Base-by-base conservation (phyloP, 2,797 vertebrate species). In the Enteromius paludinosus region DNA sequence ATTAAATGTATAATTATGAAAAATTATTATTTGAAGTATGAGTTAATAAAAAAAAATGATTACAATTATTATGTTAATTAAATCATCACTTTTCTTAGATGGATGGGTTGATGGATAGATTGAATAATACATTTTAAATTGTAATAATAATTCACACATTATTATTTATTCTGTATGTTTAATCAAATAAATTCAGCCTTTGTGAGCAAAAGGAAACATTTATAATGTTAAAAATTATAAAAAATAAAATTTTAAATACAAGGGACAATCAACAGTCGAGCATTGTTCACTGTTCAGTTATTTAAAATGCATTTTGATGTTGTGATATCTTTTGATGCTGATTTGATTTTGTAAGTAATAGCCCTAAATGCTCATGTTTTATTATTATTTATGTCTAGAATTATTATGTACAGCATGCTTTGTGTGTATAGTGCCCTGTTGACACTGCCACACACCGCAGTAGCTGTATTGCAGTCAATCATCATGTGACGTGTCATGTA, bases 401-500 rank as follows among this genome's bases (percentile, higher is more conserved):
- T 59, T 17, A 43, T 43, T 30, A 3, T 75, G 54, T 43, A 11
- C 23, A 43, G 61, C 35, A 76, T 28, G 35, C 3, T 30, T 76
- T 28, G 23, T 20, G 73, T 76, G 25, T 18, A 43, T 9, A 28
- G 23, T 28, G 30, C 23, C 23, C 47, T 59, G 25, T 30, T 70
- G 33, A 79, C 33, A 41, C 65, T 18, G 14, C 23, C 49, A 79
- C 33, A 38, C 30, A 35, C 11, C 2, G 0, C 23, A 43, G 15
- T 56, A 3, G 33, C 35, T 71, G 38, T 17, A 28, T 33, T 49
- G 28, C 14, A 38, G 56, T 81, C 33, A 7, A 73, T 17, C 38
- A 47, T 64, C 52, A 25, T 82, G 28, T 76, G 30, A 56, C 56
- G 78, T 66, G 62, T 85, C 43, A 68, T 73, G 43, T 56, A 79